Evolutionary conservation across 2,888 invertebrate genomes (phyloP).

Genomic region (Baccha elongata): DNA sequence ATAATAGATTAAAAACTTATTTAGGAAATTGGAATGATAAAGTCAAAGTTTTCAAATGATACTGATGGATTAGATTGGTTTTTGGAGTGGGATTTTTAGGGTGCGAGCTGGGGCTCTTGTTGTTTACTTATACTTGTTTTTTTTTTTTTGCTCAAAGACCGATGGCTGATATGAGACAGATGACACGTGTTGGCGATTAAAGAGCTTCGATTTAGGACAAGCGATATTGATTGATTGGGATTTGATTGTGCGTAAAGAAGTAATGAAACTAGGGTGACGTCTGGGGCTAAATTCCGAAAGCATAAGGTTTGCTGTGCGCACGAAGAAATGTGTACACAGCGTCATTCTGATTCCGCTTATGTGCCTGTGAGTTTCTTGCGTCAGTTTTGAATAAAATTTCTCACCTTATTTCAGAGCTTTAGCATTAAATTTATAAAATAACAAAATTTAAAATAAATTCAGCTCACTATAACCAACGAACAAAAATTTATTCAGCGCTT

Average conservation of each 20-base stretch:
- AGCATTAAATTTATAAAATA: too few species aligned
- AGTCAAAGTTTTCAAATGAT: conserved; percentile 55
- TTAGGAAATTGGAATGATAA: conserved; percentile 66
- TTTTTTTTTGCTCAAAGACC: not conserved
- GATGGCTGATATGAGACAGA: conserved; percentile 47
- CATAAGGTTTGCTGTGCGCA: too few species aligned
- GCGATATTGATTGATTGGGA: conserved; percentile 64
- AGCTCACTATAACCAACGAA: too few species aligned
- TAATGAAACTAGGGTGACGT: not conserved
- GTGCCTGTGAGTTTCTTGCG: too few species aligned
- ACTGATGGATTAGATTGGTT: conserved; percentile 52
- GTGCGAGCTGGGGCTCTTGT: not conserved
- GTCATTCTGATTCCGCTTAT: too few species aligned
- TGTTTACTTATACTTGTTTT: conserved; percentile 14
- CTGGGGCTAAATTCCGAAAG: not conserved
- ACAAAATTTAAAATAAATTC: too few species aligned
- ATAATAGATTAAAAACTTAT: conserved; percentile 71
- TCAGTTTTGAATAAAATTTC: too few species aligned
- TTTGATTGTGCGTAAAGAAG: conserved; percentile 16
- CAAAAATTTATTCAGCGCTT: too few species aligned
- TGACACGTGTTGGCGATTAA: conserved; percentile 71
- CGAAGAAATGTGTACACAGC: too few species aligned
- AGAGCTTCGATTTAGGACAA: conserved; percentile 49
- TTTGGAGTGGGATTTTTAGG: not conserved
- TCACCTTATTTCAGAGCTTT: too few species aligned